Base-by-base conservation (phyloP, 2,113 vertebrate genomes). In the Zapornia atra region DNA sequence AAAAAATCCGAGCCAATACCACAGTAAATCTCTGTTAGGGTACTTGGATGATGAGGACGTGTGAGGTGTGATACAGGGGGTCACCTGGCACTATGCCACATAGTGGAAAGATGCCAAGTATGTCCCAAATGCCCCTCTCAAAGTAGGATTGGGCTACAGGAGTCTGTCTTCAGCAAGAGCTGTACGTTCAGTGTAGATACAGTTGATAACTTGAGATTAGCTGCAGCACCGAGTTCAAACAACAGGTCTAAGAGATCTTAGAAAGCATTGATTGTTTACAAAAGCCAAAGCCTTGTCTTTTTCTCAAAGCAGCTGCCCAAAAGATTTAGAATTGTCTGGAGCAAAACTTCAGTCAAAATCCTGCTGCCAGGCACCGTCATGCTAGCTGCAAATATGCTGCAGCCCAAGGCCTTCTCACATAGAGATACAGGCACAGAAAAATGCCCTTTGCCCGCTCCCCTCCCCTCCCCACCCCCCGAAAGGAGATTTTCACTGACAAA, bases 401-500 rank as follows among this genome's bases (percentile, higher is more conserved):
- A 34, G 61, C 38, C 40, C 44, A 64, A 81, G 53, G 31, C 36
- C 57, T 84, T 75, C 80, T 44, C 56, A 42, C 29, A 16, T 14
- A 83, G 51, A 72, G 15, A 76, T 16, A 71, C 38, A 63, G 48
- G n/a, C 5, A 65, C 8, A 60, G 16, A 16, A 65, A 87, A 70
- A 40, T 14, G 33, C 24, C 51, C 50, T 29, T 68, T 63, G 9
- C 1, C 38, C 21, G 3, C 50, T 13, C 24, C 12, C 14, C 51
- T 25, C 15, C 33, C 15, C n/a, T 31, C 38, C n/a, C 36, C 29
- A 29, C 5, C 42, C 81, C 44, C 17, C 11, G 6, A 18, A 46
- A 93, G 61, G 80, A 84, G 65, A 63, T 91, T 92, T 86, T 72
- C 34, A 54, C 73, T 63, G 70, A 68, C 82, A 85, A 90, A 85